A percentile compares a stretch with the other conserved stretches of the same genome.
Conservation (phyloP, 2,888 invertebrate genomes). For the Coronaproctus castanopsis region DNA sequence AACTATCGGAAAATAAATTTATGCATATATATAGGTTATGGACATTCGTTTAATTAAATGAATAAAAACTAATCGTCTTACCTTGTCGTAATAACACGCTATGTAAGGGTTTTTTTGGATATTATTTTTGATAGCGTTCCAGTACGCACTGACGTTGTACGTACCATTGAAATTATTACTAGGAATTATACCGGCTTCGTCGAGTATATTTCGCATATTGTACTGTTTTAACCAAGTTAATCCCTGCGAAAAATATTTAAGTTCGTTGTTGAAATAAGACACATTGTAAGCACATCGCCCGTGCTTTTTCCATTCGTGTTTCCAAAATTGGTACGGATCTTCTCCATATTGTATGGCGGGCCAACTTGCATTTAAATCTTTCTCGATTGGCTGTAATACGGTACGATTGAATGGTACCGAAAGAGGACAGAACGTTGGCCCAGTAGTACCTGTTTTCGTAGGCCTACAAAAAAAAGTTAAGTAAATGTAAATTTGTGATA, state of each 20-base stretch:
- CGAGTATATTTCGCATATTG: conserved; percentile 38
- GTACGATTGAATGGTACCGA: conserved; percentile 43
- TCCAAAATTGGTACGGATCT: conserved; percentile 39
- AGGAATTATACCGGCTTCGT: conserved; percentile 35
- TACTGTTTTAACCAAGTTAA: conserved; percentile 38
- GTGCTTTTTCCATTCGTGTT: conserved; percentile 66
- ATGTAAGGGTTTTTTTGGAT: conserved; percentile 39
- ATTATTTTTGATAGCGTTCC: conserved; percentile 8
- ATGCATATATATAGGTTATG: too few relatives aligned
- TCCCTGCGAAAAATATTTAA: conserved; percentile 46
- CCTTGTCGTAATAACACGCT: conserved; percentile 38
- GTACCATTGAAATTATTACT: conserved; percentile 24
- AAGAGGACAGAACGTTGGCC: conserved; percentile 50
- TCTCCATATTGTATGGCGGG: conserved; percentile 43
- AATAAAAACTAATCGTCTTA: too few relatives aligned
- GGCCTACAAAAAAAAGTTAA: conserved; percentile 33
- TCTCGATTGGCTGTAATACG: conserved; percentile 36
- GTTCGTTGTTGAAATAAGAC: conserved; percentile 35
- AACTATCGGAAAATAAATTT: too few relatives aligned
- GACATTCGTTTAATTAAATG: too few relatives aligned
- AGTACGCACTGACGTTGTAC: conserved; percentile 28
- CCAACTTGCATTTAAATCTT: conserved; percentile 41
- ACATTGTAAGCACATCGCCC: conserved; percentile 52
- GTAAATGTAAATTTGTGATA: not conserved
- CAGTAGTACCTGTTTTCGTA: conserved; percentile 40